Percentiles rank a stretch among this genome's conserved stretches.
These are phyloP conservation scores for Melieria omissa DNA, from an alignment of 2,888 invertebrate genomes.

Conservation along the genomic window DNA sequence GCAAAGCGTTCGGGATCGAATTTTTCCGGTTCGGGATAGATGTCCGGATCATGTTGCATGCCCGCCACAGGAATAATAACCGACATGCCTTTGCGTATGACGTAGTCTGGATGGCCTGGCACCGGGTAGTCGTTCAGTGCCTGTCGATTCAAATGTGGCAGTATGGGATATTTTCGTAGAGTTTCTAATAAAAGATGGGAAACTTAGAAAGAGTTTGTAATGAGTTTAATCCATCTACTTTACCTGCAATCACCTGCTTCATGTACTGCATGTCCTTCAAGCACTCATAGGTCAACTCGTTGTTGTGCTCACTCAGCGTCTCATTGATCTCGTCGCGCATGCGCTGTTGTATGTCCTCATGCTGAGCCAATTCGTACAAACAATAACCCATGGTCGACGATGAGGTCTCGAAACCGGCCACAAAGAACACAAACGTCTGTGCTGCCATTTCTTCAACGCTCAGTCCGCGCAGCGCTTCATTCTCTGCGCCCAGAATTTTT, in stretches of 20 bases:
- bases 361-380: constrained; percentile 68
- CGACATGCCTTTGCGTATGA: constrained; percentile 64
- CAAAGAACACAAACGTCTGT: constrained; percentile 70
- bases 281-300: constrained; percentile 63
- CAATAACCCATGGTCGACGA: constrained; percentile 67
- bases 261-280: constrained; percentile 67
- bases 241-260: constrained; percentile 68
- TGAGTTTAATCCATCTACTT: constrained; percentile 32
- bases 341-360: constrained; percentile 66
- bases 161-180: constrained; percentile 70
- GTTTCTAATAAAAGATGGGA: constrained; percentile 66
- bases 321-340: constrained; percentile 65
- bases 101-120: constrained; percentile 67
- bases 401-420: constrained; percentile 71
- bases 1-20: constrained; percentile 73
- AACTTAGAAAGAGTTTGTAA: constrained; percentile 47
- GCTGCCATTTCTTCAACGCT: constrained; percentile 67
- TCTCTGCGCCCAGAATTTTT: constrained; percentile 7
- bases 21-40: constrained; percentile 70
- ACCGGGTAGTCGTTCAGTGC: constrained; percentile 53
- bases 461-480: constrained; percentile 37
- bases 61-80: constrained; percentile 58
- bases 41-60: constrained; percentile 69
- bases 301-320: constrained; percentile 59
- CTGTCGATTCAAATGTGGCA: constrained; percentile 67